Evolutionary conservation across 2,888 invertebrate genomes (phyloP), one percentile per base, ranked within the genome.

Genomic region (Agonum fuliginosum): DNA sequence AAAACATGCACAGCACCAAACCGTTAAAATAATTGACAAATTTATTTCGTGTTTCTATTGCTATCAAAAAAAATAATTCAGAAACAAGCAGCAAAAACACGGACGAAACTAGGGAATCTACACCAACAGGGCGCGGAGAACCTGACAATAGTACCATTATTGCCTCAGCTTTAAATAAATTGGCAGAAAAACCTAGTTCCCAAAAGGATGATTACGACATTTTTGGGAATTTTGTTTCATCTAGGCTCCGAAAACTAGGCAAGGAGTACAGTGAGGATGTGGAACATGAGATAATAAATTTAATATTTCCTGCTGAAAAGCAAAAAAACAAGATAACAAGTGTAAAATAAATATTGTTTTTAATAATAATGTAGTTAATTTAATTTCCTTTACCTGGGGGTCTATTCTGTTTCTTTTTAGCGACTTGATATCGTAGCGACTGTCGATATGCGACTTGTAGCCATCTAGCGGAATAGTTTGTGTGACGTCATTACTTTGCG

Each of bases 341-440:
- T n/a, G n/a, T n/a, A n/a, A n/a, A n/a, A n/a, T n/a, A n/a, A n/a
- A n/a, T n/a, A n/a, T n/a, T n/a, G n/a, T n/a, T n/a, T n/a, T n/a
- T n/a, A n/a, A n/a, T n/a, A n/a, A n/a, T n/a, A n/a, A n/a, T n/a
- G n/a, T n/a, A n/a, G n/a, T n/a, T n/a, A n/a, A n/a, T n/a, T n/a
- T n/a, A n/a, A 58, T 58, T 58, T 58, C 58, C 22, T 58, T 58
- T 41, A 41, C 14, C 2, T 41, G 14, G n/a, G n/a, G n/a, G 41
- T 41, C 41, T 14, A 12, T 41, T 14, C n/a, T 41, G 41, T 14
- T 12, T 41, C n/a, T n/a, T n/a, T n/a, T n/a, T n/a, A n/a, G n/a
- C n/a, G n/a, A n/a, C n/a, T n/a, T n/a, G n/a, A n/a, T n/a, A n/a
- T n/a, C n/a, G n/a, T n/a, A n/a, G n/a, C n/a, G n/a, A n/a, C n/a